Evolutionary conservation across 2,797 vertebrate genomes (phyloP).

Genomic region (Pitangus sulphuratus): DNA sequence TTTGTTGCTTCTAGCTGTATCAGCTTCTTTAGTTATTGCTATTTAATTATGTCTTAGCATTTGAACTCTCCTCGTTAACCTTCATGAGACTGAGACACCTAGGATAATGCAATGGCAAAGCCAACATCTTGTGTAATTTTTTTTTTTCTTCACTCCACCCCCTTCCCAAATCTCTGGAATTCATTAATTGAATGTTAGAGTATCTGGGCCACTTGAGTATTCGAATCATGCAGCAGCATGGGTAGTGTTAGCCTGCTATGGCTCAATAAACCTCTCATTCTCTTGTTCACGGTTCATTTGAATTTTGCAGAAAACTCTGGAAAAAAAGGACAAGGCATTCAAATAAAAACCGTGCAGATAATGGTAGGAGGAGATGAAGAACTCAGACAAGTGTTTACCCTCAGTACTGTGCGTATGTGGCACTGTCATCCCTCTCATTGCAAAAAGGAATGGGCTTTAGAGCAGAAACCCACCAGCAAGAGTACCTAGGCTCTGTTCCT

Average conservation of each 20-base stretch:
- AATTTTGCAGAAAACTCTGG: slow-evolving; percentile 70
- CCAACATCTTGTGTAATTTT: slow-evolving; percentile 53
- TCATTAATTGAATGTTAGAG: slow-evolving; percentile 73
- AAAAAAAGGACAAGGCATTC: slow-evolving; percentile 30
- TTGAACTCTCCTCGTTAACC: slow-evolving; percentile 75
- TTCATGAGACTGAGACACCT: slow-evolving; percentile 61
- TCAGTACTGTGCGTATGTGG: slow-evolving; percentile 21
- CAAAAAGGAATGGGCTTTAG: slow-evolving; percentile 39
- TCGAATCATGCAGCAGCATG: slow-evolving; percentile 63
- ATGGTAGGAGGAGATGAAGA: slow-evolving; percentile 68
- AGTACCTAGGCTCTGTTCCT: slow-evolving; percentile 4
- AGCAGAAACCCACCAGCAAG: slow-evolving; percentile 14
- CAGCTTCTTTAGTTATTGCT: slow-evolving; percentile 71
- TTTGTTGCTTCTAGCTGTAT: slow-evolving; percentile 47
- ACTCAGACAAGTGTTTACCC: slow-evolving; percentile 68
- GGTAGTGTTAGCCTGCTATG: slow-evolving; percentile 63
- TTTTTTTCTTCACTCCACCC: background rate
- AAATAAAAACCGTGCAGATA: slow-evolving; percentile 62
- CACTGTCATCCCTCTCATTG: slow-evolving; percentile 46
- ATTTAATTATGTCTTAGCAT: slow-evolving; percentile 69
- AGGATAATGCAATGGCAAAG: slow-evolving; percentile 54
- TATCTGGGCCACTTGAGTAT: slow-evolving; percentile 67
- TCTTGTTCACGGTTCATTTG: slow-evolving; percentile 72
- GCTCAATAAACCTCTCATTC: slow-evolving; percentile 71
- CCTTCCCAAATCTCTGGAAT: slow-evolving; percentile 30